Base-by-base conservation (phyloP, 2,888 invertebrate genomes). In the Micoletzkya japonica region DNA sequence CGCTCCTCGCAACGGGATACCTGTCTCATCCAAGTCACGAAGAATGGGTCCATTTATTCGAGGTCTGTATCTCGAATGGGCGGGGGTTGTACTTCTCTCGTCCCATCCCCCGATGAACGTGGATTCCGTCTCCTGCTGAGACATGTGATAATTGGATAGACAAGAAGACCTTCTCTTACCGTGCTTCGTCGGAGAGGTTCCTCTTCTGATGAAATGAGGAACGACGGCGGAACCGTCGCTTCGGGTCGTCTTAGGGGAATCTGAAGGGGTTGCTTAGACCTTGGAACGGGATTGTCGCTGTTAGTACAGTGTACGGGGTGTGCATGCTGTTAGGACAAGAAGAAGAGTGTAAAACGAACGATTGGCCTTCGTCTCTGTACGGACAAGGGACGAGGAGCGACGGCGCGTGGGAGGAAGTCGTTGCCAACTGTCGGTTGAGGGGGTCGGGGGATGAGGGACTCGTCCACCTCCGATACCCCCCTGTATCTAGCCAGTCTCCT, bases 41-140 rank as follows among this genome's bases (percentile, higher is more conserved):
- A 72, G 70, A 32, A 72, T 64, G 32, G 72, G 72, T 0, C 72
- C 72, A 34, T 69, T 72, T 52, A 72, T 59, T 49, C 64, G 64
- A 20, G 72, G 72, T 17, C 72, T n/a, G n/a, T n/a, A n/a, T n/a
- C n/a, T n/a, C n/a, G n/a, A n/a, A n/a, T n/a, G n/a, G n/a, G n/a
- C n/a, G 20, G 44, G 44, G 20, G 44, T 14, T 20, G 10, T 44
- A 14, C 10, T 44, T 20, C 10, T 14, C 20, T 44, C 44, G 10
- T 44, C 44, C 44, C 44, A 44, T 44, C 44, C 44, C 20, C 44
- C 44, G 10, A 14, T 44, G 44, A 44, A 44, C 10, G 44, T 44
- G 44, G 44, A 44, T 44, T 10, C 10, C 10, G 44, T 44, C 20
- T 20, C 44, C 20, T 44, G 10, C 44, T 44, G 44, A 44, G 44